These are phyloP conservation scores for Rhabdomys dilectus DNA, from an alignment of 2,113 vertebrate species.

Conservation along the genomic window DNA sequence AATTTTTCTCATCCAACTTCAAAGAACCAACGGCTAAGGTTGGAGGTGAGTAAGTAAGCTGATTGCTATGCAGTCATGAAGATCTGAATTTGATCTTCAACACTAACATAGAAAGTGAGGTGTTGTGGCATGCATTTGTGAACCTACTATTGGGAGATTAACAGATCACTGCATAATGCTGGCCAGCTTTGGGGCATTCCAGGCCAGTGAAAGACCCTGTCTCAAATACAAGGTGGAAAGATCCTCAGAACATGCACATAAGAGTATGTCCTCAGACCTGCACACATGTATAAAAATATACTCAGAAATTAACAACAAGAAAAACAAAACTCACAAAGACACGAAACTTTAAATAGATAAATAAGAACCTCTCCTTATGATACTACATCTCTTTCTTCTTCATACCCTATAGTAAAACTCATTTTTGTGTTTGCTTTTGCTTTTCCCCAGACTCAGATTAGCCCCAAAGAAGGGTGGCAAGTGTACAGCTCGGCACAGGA, in stretches of 20 bases:
- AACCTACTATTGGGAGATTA: not conserved
- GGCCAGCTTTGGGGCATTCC: not conserved
- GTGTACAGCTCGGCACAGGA: conserved; percentile 99
- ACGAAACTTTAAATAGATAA: not conserved
- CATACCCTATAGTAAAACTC: not conserved
- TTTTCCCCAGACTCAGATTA: conserved; percentile 93
- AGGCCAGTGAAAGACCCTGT: not conserved
- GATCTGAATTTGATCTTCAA: not conserved
- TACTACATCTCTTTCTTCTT: not conserved
- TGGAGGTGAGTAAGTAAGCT: not conserved
- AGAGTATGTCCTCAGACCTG: not conserved
- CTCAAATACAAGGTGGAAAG: not conserved
- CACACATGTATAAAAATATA: not conserved
- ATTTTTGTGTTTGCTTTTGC: conserved; percentile 70
- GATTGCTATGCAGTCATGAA: not conserved
- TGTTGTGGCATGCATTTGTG: not conserved
- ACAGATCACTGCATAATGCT: not conserved
- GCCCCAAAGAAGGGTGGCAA: conserved; percentile 98
- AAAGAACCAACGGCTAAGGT: not conserved
- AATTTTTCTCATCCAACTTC: not conserved
- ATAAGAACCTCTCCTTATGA: not conserved
- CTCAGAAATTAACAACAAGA: not conserved
- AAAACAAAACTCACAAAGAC: not conserved
- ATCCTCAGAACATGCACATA: not conserved
- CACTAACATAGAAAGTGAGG: not conserved